A percentile compares a stretch with the other conserved stretches of the same genome.
Evolutionary conservation across 2,888 invertebrate genomes (phyloP).

Genomic region (Coremacera marginata): DNA sequence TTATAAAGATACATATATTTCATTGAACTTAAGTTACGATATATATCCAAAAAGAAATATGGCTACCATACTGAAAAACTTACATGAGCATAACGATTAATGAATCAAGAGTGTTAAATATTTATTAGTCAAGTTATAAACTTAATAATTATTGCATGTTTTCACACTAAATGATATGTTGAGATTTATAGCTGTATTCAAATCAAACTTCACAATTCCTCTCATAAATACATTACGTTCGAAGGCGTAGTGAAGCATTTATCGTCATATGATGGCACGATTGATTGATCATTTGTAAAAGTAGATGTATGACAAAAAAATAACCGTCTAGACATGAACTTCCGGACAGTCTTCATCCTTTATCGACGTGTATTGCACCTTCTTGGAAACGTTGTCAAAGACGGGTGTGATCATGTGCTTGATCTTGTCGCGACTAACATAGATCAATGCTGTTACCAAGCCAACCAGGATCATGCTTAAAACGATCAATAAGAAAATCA

Average conservation of each 20-base stretch:
- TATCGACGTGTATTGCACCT: slow-evolving; percentile 81
- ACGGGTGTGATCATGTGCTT: slow-evolving; percentile 74
- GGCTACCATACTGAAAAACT: slow-evolving; percentile 24
- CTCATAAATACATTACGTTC: background rate
- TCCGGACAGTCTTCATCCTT: slow-evolving; percentile 73
- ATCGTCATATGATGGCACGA: slow-evolving; percentile 23
- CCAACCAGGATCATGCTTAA: slow-evolving; percentile 72
- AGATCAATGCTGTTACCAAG: slow-evolving; percentile 73
- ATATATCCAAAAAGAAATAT: slow-evolving; percentile 19
- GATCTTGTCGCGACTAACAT: slow-evolving; percentile 74
- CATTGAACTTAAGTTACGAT: slow-evolving; percentile 9
- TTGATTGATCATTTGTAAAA: slow-evolving; percentile 3
- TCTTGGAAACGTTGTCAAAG: slow-evolving; percentile 76
- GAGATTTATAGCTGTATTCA: background rate
- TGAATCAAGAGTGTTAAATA: background rate
- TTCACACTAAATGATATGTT: slow-evolving; percentile 8
- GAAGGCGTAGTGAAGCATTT: background rate
- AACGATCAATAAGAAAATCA: slow-evolving; percentile 71
- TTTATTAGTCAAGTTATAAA: background rate
- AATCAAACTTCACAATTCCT: no score
- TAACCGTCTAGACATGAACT: slow-evolving; percentile 64
- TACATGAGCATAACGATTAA: background rate
- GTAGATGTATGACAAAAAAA: background rate
- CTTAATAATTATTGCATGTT: no score
- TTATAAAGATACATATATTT: background rate